These are phyloP conservation scores for Neoarius graeffei DNA, from an alignment of 2,113 vertebrate species.

Conservation along the genomic window DNA sequence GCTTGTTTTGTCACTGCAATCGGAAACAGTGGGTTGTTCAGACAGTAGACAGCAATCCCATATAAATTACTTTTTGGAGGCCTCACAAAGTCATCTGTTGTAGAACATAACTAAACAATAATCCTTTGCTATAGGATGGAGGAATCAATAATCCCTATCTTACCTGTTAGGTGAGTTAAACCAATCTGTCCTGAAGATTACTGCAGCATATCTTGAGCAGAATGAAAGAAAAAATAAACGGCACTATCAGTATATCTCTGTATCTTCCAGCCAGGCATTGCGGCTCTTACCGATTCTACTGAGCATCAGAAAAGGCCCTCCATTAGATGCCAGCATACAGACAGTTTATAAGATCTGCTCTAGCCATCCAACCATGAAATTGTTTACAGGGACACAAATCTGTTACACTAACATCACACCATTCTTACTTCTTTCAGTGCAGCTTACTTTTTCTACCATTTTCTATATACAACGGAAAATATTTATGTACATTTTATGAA, in stretches of 20 bases:
- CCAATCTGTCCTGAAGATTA: slow-evolving; percentile 58
- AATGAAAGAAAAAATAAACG: slow-evolving; percentile 44
- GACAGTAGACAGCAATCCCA: background rate
- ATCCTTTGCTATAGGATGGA: slow-evolving; percentile 47
- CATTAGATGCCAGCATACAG: slow-evolving; percentile 38
- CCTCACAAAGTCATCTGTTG: slow-evolving; percentile 40
- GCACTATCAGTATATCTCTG: slow-evolving; percentile 41
- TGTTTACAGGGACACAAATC: slow-evolving; percentile 34
- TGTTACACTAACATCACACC: slow-evolving; percentile 10
- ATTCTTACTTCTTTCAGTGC: slow-evolving; percentile 2
- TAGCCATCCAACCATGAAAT: slow-evolving; percentile 47
- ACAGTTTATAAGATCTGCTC: slow-evolving; percentile 41
- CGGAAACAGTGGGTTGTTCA: background rate
- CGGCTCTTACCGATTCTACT: slow-evolving; percentile 7
- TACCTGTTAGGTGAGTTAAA: slow-evolving; percentile 62
- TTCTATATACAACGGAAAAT: background rate
- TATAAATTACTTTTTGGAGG: background rate
- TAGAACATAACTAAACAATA: slow-evolving; percentile 42
- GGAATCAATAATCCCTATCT: slow-evolving; percentile 62
- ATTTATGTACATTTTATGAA: background rate
- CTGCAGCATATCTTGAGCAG: slow-evolving; percentile 30
- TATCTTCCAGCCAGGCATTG: slow-evolving; percentile 18
- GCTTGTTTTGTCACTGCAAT: background rate
- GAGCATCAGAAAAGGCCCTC: slow-evolving; percentile 41
- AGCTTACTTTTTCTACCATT: background rate